A percentile compares a stretch with the other conserved stretches of the same genome.
These are phyloP conservation scores for Agrotis segetum DNA, from an alignment of 2,888 invertebrate genomes.

Conservation along the genomic window DNA sequence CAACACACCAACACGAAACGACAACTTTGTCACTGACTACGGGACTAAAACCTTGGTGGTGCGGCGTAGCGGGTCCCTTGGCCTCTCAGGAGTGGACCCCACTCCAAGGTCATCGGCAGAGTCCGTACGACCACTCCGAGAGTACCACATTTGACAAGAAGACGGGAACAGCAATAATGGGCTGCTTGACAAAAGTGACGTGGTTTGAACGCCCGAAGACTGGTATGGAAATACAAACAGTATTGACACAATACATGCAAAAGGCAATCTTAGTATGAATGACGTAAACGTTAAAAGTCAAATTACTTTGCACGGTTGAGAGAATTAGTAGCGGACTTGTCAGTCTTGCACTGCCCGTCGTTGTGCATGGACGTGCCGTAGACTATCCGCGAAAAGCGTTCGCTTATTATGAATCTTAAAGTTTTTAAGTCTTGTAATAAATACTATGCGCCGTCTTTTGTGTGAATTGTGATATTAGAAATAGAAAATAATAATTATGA, in stretches of 20 bases:
- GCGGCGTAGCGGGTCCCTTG: constrained; percentile 93
- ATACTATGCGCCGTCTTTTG: constrained; percentile 47
- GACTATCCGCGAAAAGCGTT: neutral
- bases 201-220: constrained; percentile 74
- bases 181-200: constrained; percentile 86
- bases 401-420: neutral
- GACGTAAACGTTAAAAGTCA: constrained; percentile 7
- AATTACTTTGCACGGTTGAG: constrained; percentile 3
- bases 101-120: constrained; percentile 93
- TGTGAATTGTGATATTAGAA: constrained; percentile 56
- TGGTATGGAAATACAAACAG: constrained; percentile 39
- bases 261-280: constrained; percentile 43
- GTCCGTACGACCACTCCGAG: constrained; percentile 92
- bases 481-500: constrained; percentile 19
- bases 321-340: neutral
- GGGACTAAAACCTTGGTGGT: constrained; percentile 94
- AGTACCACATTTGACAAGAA: constrained; percentile 91
- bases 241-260: constrained; percentile 52
- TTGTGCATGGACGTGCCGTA: constrained; percentile 12
- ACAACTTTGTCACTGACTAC: constrained; percentile 94
- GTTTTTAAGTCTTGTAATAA: neutral
- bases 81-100: constrained; percentile 92
- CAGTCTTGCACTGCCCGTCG: constrained; percentile 12
- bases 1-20: constrained; percentile 91
- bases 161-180: constrained; percentile 84